Conservation (phyloP, 1,140 invertebrate genomes). For the Microvelia longipes region DNA sequence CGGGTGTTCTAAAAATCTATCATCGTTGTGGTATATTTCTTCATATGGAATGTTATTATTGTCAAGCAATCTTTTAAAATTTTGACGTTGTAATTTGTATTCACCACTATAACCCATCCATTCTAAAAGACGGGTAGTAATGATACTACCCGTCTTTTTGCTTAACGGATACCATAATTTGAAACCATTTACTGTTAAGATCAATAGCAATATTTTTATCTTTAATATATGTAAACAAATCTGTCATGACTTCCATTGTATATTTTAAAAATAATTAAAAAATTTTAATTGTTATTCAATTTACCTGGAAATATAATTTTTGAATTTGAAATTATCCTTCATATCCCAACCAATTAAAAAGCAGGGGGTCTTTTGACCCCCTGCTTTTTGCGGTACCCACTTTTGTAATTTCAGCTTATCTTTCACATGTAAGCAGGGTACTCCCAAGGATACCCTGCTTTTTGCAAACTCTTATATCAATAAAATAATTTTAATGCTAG, state of each 20-base stretch:
- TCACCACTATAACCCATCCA: neutral
- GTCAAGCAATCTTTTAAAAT: neutral
- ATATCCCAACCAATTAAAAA: neutral
- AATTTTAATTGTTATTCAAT: neutral
- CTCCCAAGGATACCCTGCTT: neutral
- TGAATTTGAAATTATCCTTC: neutral
- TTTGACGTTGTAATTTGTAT: neutral
- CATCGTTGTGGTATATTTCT: neutral
- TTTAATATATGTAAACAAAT: neutral
- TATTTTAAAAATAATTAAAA: neutral
- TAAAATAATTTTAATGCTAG: neutral
- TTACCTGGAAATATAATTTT: neutral
- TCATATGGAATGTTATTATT: neutral
- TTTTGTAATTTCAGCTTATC: neutral
- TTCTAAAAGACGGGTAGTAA: neutral
- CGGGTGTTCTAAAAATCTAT: neutral
- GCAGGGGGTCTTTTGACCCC: neutral
- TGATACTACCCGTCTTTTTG: neutral
- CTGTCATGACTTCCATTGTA: neutral
- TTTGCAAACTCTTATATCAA: neutral
- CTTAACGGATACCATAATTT: neutral
- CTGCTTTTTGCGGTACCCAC: neutral
- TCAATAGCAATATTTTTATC: neutral
- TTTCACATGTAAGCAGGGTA: neutral
- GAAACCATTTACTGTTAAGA: neutral